Evolutionary conservation across 2,113 vertebrate species (phyloP).

Genomic region (Thymallus thymallus): DNA sequence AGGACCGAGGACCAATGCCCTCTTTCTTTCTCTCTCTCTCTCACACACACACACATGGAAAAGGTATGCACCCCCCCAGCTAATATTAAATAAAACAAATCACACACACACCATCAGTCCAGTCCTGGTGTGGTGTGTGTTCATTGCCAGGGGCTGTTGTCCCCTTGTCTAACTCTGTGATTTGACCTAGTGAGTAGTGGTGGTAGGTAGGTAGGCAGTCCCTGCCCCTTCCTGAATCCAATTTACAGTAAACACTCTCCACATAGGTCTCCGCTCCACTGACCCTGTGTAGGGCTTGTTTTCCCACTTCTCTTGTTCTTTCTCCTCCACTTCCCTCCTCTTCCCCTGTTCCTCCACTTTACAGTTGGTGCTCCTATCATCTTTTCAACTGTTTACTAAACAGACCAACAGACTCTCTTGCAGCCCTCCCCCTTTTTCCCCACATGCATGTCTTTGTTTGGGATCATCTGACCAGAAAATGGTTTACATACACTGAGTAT

Average conservation of each 20-base stretch:
- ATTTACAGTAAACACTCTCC: conserved; percentile 47
- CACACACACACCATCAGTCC: conserved; percentile 12
- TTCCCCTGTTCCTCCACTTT: conserved; percentile 43
- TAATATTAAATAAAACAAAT: no score
- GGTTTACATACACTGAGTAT: conserved; percentile 35
- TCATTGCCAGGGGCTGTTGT: conserved; percentile 40
- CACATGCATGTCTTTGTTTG: no score
- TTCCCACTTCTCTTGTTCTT: no score
- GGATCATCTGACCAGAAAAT: conserved; percentile 70
- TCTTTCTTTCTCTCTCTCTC: no score
- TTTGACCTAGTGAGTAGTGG: conserved; percentile 35
- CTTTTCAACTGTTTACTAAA: conserved; percentile 72
- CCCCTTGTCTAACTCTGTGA: conserved; percentile 35
- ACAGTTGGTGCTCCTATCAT: conserved; percentile 31
- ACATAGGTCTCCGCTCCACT: conserved; percentile 22
- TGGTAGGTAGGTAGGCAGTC: conserved; percentile 46
- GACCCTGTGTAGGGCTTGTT: no score
- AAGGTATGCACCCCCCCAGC: not conserved
- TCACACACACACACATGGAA: not conserved
- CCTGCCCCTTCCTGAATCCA: conserved; percentile 50
- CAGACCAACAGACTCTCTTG: conserved; percentile 45
- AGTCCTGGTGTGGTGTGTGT: conserved; percentile 48
- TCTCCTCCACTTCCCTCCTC: no score
- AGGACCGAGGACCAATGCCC: no score
- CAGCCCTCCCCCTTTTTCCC: conserved; percentile 10